Conservation (phyloP, 2,888 invertebrate genomes). For the Helicoverpa assulta region DNA sequence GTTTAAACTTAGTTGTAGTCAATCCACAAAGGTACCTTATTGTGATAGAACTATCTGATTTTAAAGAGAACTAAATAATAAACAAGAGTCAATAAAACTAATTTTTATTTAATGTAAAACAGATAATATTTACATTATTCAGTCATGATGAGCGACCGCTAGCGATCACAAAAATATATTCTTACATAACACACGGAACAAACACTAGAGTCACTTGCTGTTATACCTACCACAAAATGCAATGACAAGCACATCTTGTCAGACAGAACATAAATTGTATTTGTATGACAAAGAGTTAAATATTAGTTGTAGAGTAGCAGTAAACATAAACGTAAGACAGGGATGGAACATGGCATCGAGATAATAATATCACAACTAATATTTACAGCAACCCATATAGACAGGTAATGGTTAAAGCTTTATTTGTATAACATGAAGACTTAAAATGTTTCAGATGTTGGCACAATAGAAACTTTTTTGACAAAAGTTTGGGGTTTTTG, state of each 20-base stretch:
- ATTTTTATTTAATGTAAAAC: slow-evolving; percentile 85
- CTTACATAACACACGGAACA: slow-evolving; percentile 58
- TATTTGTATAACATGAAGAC: slow-evolving; percentile 62
- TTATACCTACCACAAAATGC: slow-evolving; percentile 57
- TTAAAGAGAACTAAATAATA: slow-evolving; percentile 56
- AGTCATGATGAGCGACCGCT: slow-evolving; percentile 81
- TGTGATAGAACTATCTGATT: slow-evolving; percentile 23
- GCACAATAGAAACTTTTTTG: slow-evolving; percentile 23
- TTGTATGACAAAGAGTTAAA: slow-evolving; percentile 49
- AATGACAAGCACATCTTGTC: slow-evolving; percentile 46
- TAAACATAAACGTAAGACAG: slow-evolving; percentile 51
- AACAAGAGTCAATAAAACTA: slow-evolving; percentile 73
- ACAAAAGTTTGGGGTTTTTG: neutral
- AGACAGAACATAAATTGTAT: slow-evolving; percentile 42
- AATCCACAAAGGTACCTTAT: slow-evolving; percentile 44
- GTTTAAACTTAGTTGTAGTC: slow-evolving; percentile 42
- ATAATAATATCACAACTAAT: slow-evolving; percentile 79
- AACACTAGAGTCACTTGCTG: slow-evolving; percentile 54
- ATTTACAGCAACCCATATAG: slow-evolving; percentile 79
- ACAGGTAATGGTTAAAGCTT: slow-evolving; percentile 83
- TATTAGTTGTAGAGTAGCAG: slow-evolving; percentile 61
- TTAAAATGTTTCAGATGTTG: slow-evolving; percentile 37
- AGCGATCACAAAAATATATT: slow-evolving; percentile 70
- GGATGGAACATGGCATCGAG: slow-evolving; percentile 82
- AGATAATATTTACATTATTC: slow-evolving; percentile 88